Evolutionary conservation across 2,888 invertebrate genomes (phyloP), one percentile per base, ranked within the genome.

Genomic region (Idaea straminata): DNA sequence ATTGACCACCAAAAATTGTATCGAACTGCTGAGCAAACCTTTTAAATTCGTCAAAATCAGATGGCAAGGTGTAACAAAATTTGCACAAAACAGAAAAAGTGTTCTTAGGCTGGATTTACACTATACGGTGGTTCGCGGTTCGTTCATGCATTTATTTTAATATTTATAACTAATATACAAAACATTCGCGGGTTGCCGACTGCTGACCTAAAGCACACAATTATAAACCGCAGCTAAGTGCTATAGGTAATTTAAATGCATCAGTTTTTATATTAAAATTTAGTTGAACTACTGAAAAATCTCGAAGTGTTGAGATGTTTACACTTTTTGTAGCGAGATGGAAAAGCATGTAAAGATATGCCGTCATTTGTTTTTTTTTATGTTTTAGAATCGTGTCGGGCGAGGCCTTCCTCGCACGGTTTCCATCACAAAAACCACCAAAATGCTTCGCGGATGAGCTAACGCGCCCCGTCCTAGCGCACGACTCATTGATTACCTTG

Each of bases 371-470:
- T 83, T 83, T 81, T 83, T 81, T 25, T 25, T 25, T 25, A 25
- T 25, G 3, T 25, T 25, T 78, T 76, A 77, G 77, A 85, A 76
- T 91, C 92, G 92, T 92, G 92, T 86, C 80, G 79, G 72, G 78
- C 71, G 85, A 88, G 91, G 86, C 91, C 92, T 92, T 91, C 91
- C 86, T 81, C 83, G 76, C 76, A 76, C 82, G 75, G 77, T 81
- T 80, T 78, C 76, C 75, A 79, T 81, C 87, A 91, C 88, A 92
- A 91, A 92, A 92, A 92, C 88, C 85, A 87, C 88, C 89, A 85
- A 89, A 90, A 91, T 88, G 87, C 84, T 86, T 87, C 78, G 81
- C 88, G 87, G 90, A 91, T 92, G 91, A 92, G 90, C 90, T 91
- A 91, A 91, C 91, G 85, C 86, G 86, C 87, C 87, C 90, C 86